Evolutionary conservation across 2,888 invertebrate species (phyloP).

Genomic region (Lissonota sp.): DNA sequence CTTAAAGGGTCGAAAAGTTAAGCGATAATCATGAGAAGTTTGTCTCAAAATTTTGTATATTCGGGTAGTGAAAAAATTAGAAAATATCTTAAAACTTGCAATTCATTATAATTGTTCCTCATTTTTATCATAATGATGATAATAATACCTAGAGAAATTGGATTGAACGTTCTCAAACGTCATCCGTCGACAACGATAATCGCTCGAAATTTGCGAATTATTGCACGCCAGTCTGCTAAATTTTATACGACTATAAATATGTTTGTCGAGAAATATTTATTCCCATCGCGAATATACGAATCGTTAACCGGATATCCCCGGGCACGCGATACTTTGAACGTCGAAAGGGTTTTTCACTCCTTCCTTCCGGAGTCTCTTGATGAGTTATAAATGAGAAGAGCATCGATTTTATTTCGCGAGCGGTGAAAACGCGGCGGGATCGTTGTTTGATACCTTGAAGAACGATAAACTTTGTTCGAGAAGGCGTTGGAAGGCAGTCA

Average conservation of each 20-base stretch:
- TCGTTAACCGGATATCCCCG: background rate
- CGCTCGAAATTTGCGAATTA: background rate
- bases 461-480: slow-evolving; percentile 55
- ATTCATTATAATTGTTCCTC: too few relatives aligned
- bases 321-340: slow-evolving; percentile 8
- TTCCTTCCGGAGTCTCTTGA: slow-evolving; percentile 19
- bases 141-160: too few relatives aligned
- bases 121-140: too few relatives aligned
- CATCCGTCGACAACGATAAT: background rate
- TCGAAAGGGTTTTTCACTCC: slow-evolving; percentile 12
- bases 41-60: too few relatives aligned
- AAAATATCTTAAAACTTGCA: too few relatives aligned
- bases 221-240: background rate
- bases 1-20: too few relatives aligned
- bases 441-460: slow-evolving; percentile 56
- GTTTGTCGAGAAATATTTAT: background rate
- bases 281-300: background rate
- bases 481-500: background rate
- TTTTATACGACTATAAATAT: background rate
- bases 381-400: slow-evolving; percentile 47
- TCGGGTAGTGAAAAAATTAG: too few relatives aligned
- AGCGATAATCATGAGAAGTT: too few relatives aligned
- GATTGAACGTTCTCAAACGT: too few relatives aligned
- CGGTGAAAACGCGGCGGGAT: slow-evolving; percentile 23
- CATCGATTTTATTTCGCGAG: slow-evolving; percentile 12